Evolutionary conservation across 2,888 invertebrate species (phyloP).

Genomic region (Brachypterus glaber): DNA sequence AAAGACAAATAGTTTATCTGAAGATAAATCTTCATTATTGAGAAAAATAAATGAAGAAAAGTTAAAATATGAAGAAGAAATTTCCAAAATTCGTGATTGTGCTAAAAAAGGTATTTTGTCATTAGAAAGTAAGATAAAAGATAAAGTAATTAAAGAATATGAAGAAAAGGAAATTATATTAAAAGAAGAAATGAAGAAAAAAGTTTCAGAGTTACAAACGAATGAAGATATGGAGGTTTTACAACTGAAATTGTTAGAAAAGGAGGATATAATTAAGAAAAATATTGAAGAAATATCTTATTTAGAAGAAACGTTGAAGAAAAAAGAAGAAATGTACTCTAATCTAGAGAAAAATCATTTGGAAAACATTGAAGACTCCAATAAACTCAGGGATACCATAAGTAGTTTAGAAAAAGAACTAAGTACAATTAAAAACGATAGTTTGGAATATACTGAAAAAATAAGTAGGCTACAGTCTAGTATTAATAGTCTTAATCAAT

Average conservation of each 20-base stretch:
- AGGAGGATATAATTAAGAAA: conserved; percentile 38
- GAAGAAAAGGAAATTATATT: conserved; percentile 24
- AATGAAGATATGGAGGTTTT: conserved; percentile 35
- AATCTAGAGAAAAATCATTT: conserved; percentile 33
- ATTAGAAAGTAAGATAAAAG: conserved; percentile 31
- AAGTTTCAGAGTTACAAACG: conserved; percentile 26
- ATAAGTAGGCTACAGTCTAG: conserved; percentile 22
- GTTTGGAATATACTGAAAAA: conserved; percentile 17
- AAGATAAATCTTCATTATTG: conserved; percentile 17
- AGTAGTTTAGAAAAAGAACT: conserved; percentile 23
- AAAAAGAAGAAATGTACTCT: conserved; percentile 22
- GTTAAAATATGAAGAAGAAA: conserved; percentile 41
- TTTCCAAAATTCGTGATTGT: conserved; percentile 43
- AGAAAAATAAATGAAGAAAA: conserved; percentile 35
- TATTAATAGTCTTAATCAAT: conserved; percentile 23
- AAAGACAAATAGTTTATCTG: conserved; percentile 16
- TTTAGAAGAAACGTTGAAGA: conserved; percentile 18
- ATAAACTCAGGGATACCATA: conserved; percentile 20
- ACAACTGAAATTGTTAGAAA: conserved; percentile 44
- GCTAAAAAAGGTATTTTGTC: conserved; percentile 32
- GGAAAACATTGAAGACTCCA: conserved; percentile 32
- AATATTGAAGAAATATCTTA: conserved; percentile 24
- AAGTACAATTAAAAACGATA: conserved; percentile 15
- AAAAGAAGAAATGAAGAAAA: conserved; percentile 27
- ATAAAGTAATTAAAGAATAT: conserved; percentile 27